Base-by-base conservation (phyloP, 2,113 vertebrate species). In the Channa argus region DNA sequence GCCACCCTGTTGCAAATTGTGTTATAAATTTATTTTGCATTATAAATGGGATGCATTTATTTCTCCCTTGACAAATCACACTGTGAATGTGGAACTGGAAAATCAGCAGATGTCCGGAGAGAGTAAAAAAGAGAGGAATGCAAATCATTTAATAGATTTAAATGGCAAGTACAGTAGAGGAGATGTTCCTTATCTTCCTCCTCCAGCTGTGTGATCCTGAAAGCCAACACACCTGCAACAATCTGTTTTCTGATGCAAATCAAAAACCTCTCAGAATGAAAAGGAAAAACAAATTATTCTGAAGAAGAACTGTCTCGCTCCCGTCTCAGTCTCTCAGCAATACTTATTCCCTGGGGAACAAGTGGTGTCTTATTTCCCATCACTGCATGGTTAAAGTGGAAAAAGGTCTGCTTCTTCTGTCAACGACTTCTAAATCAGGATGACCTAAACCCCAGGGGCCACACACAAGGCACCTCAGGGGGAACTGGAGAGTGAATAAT, bases 401-500 rank as follows among this genome's bases (percentile, higher is more conserved):
- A 89, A 88, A 89, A 63, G 52, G 47, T 50, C 64, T 38, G 62
- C 73, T 52, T 82, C 38, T 4, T 6, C 67, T 84, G 73, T 88
- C 81, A 85, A 76, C 65, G 76, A 63, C 62, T 77, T 72, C 71
- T 89, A 90, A 88, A 91, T 91, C 84, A 83, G 63, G 41, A 80
- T 76, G 78, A 88, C 79, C 84, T 83, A 78, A 79, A 69, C 63
- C 65, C 80, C 47, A 53, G 66, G 81, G 84, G 77, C 74, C 82
- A 85, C 80, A 77, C 73, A 86, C 55, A 63, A 79, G 76, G 71
- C 50, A 50, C 69, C 78, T 65, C 67, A 49, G 38, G 61, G 75
- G 81, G 52, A 95, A 87, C 0, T 93, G 95, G 0, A 93, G 92
- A 63, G 94, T 96, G 83, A 96, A 97, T 60, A 79, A 82, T 84